Evolutionary conservation across 1,140 invertebrate species (phyloP).

Genomic region (Gryllus bimaculatus): DNA sequence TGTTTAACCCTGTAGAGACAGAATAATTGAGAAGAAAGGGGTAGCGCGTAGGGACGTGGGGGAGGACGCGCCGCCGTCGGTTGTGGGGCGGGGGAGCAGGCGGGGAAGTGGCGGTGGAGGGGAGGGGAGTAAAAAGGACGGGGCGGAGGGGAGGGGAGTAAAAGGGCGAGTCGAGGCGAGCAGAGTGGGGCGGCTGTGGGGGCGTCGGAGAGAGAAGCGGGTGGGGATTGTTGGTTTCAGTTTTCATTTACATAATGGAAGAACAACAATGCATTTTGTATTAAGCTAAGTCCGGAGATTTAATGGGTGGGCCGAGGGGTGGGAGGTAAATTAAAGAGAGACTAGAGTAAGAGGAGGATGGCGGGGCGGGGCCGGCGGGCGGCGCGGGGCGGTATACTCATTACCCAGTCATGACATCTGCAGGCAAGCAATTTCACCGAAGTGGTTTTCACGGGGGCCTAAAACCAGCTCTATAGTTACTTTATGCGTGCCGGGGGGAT

Average conservation of each 20-base stretch:
- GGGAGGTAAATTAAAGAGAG: slow-evolving; percentile 15
- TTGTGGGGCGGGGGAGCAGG: background rate
- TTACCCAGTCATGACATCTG: slow-evolving; percentile 31
- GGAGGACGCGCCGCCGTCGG: background rate
- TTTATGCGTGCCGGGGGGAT: slow-evolving; percentile 13
- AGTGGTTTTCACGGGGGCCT: slow-evolving; percentile 16
- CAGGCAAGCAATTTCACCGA: slow-evolving; percentile 25
- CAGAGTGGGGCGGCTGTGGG: too few relatives aligned
- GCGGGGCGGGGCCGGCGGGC: background rate
- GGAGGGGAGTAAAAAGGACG: background rate
- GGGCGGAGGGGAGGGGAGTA: slow-evolving; percentile 22
- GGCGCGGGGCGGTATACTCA: slow-evolving; percentile 22
- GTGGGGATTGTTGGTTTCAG: slow-evolving; percentile 28
- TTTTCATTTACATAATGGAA: slow-evolving; percentile 39
- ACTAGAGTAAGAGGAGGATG: slow-evolving; percentile 13
- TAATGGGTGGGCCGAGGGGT: slow-evolving; percentile 27
- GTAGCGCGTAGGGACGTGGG: background rate
- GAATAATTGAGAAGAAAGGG: slow-evolving; percentile 1
- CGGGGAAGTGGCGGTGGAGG: background rate
- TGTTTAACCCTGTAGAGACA: background rate
- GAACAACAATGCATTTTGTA: slow-evolving; percentile 39
- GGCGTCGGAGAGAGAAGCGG: background rate
- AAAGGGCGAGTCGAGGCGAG: too few relatives aligned
- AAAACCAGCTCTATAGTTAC: slow-evolving; percentile 10
- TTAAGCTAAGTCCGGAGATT: slow-evolving; percentile 37